Percentiles rank a stretch among this genome's conserved stretches.
Evolutionary conservation across 1,140 invertebrate genomes (phyloP).

Genomic region (Zelostemma sp.): DNA sequence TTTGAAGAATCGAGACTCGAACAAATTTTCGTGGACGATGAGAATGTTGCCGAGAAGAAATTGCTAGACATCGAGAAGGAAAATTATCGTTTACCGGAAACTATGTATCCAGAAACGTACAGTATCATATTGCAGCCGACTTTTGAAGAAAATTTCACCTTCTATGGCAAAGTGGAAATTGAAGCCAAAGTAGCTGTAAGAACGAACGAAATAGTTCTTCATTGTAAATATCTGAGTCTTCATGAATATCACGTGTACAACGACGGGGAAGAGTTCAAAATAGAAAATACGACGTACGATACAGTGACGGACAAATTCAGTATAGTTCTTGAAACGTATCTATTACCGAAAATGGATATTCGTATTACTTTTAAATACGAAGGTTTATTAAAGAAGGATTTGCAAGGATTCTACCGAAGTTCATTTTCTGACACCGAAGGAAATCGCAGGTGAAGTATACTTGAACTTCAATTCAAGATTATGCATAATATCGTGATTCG

Average conservation of each 20-base stretch:
- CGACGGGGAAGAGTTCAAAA: neutral
- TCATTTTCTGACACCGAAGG: conserved; percentile 73
- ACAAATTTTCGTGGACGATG: too few species aligned
- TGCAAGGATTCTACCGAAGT: conserved; percentile 83
- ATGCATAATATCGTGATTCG: too few species aligned
- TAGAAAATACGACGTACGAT: neutral
- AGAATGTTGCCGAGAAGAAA: too few species aligned
- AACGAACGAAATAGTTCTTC: too few species aligned
- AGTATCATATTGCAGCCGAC: neutral
- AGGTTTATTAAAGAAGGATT: neutral
- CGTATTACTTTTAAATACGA: too few species aligned
- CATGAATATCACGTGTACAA: too few species aligned
- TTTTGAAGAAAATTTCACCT: neutral
- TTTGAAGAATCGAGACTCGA: too few species aligned
- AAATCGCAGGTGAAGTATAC: conserved; percentile 5
- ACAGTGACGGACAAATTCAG: conserved; percentile 26
- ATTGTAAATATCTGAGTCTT: neutral
- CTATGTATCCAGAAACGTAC: conserved; percentile 1
- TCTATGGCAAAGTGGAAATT: neutral
- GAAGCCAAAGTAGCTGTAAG: too few species aligned
- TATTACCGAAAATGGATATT: neutral
- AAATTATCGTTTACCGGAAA: too few species aligned
- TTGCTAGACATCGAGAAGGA: too few species aligned
- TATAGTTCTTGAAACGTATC: conserved; percentile 35
- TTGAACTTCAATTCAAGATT: neutral